A percentile compares a stretch with the other conserved stretches of the same genome.
These are phyloP conservation scores for Acanthosepion lycidas DNA, from an alignment of 2,888 invertebrate species.

Conservation along the genomic window DNA sequence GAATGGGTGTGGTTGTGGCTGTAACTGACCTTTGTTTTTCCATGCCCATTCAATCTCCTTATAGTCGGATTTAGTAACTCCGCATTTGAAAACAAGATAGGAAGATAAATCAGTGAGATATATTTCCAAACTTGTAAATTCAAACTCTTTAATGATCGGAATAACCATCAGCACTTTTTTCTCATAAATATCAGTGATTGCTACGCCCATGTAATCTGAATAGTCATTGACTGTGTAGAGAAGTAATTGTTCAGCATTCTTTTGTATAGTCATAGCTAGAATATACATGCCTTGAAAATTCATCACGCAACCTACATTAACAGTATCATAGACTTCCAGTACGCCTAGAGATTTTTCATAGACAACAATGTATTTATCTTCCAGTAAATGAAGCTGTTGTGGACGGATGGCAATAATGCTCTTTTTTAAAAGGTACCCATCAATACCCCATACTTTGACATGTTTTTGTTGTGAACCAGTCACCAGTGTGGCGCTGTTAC, in stretches of 20 bases:
- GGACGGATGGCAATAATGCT: conserved; percentile 49
- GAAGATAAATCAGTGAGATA: conserved; percentile 58
- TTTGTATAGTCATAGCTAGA: conserved; percentile 53
- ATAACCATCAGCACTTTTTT: conserved; percentile 56
- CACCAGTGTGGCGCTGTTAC: not conserved
- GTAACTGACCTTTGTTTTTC: conserved; percentile 58
- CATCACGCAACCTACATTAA: not conserved
- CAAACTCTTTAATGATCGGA: conserved; percentile 56
- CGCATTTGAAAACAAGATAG: conserved; percentile 59
- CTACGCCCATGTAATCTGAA: conserved; percentile 54
- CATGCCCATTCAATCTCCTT: conserved; percentile 60
- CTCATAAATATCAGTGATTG: conserved; percentile 56
- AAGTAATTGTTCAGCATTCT: conserved; percentile 45
- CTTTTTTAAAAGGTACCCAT: not conserved
- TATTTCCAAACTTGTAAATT: conserved; percentile 56
- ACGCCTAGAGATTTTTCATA: not conserved
- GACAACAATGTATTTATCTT: conserved; percentile 33
- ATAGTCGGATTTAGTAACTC: conserved; percentile 60
- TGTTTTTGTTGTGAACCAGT: conserved; percentile 4
- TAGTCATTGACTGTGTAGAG: conserved; percentile 54
- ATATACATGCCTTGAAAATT: conserved; percentile 50
- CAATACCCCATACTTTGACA: conserved; percentile 36
- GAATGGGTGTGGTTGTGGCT: conserved; percentile 60
- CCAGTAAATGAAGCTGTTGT: conserved; percentile 52
- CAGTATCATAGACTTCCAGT: not conserved